Conservation (phyloP, 2,888 invertebrate species). For the Lithophane leautieri region DNA sequence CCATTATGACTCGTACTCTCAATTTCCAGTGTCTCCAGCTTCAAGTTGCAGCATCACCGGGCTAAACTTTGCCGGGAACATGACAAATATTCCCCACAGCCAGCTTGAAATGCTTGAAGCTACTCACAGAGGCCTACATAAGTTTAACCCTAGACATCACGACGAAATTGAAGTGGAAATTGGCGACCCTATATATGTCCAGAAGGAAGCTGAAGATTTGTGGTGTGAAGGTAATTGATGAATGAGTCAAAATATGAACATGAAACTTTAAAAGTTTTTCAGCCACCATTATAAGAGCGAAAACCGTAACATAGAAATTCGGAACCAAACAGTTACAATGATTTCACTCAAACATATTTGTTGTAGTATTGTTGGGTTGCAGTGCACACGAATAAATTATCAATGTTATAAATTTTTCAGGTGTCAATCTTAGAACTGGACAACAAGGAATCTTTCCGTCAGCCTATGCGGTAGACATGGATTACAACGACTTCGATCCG, state of each 20-base stretch:
- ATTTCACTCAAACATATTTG: neutral
- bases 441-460: slow-evolving; percentile 98
- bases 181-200: slow-evolving; percentile 99
- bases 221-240: slow-evolving; percentile 97
- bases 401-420: slow-evolving; percentile 84
- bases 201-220: slow-evolving; percentile 98
- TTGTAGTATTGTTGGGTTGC: neutral
- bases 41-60: slow-evolving; percentile 90
- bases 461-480: slow-evolving; percentile 99
- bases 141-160: slow-evolving; percentile 98
- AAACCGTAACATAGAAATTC: too few relatives aligned
- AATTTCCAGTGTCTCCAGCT: slow-evolving; percentile 88
- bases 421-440: slow-evolving; percentile 98
- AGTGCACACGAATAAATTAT: neutral
- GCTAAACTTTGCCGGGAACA: slow-evolving; percentile 91
- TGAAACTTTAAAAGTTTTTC: neutral
- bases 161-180: slow-evolving; percentile 99
- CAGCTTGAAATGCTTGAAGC: slow-evolving; percentile 97
- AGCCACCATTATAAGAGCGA: neutral
- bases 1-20: neutral
- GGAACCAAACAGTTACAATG: neutral
- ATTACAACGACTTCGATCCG: slow-evolving; percentile 98
- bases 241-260: neutral
- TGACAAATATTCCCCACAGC: slow-evolving; percentile 94
- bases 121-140: slow-evolving; percentile 98